Base-by-base conservation (phyloP, 2,113 vertebrate species). In the Myiopsitta monachus region DNA sequence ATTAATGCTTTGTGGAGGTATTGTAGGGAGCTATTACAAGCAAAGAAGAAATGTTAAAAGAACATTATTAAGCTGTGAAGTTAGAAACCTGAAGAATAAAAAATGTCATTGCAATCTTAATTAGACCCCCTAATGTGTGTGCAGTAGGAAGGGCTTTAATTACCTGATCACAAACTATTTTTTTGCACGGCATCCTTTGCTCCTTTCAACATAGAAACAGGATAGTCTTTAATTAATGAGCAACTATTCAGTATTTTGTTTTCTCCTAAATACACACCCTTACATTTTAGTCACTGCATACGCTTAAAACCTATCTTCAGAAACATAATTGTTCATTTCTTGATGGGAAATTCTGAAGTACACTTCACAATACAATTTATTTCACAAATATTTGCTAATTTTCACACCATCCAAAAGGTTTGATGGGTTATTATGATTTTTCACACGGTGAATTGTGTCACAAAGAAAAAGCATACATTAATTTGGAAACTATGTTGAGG, bases 321-420 rank as follows among this genome's bases (percentile, higher is more conserved):
- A 90, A 49, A 14, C 28, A 19, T 88, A 87, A 83, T 91, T 89
- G 91, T 38, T 85, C 5, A 49, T 91, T 77, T 90, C 41, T 82
- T 38, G 52, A 77, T 90, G 52, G 44, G 74, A 91, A 94, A 82
- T 79, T 81, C 74, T 94, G 77, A 91, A 96, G 89, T 87, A 76
- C 52, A 64, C 91, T 92, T 91, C 43, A 84, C 6, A 89, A 72
- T 55, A 83, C 90, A 83, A 75, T 85, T 27, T 87, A 78, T 95
- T 91, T 94, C 52, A 77, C 44, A 95, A 95, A 92, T 96, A 91
- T 88, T 96, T 97, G 28, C 63, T 94, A 88, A 78, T 78, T 94
- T 95, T 83, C 36, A 66, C 14, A 26, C 17, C 14, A 86, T 59
- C 55, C 18, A 55, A 46, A 86, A 54, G 19, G 38, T 26, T 74